Conservation (phyloP, 2,797 vertebrate species). For the Falco columbarius region DNA sequence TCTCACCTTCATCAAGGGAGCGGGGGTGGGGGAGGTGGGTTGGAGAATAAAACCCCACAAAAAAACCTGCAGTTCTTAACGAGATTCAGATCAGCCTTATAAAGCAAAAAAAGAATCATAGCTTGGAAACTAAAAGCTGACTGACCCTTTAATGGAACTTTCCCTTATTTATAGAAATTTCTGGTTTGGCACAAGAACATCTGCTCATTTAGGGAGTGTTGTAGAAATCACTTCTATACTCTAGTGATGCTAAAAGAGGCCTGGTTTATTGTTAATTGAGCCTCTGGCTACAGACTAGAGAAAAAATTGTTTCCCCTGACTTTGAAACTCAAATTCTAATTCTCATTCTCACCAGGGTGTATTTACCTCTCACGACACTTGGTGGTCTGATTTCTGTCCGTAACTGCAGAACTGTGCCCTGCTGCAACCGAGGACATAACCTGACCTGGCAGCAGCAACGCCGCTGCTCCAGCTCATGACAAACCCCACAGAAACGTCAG, state of each 20-base stretch:
- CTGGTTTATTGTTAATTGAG: neutral
- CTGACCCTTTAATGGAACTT: neutral
- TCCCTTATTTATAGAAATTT: neutral
- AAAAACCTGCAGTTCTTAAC: neutral
- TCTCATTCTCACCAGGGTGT: neutral
- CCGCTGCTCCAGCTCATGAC: neutral
- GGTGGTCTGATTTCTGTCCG: rapidly evolving
- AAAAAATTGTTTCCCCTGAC: neutral
- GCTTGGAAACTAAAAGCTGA: neutral
- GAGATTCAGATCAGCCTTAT: neutral
- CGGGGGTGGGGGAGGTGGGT: neutral
- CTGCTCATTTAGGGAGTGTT: neutral
- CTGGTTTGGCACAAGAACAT: neutral
- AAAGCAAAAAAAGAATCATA: neutral
- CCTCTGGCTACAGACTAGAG: neutral
- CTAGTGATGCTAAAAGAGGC: neutral
- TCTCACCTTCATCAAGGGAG: neutral
- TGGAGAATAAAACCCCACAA: neutral
- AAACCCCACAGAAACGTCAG: neutral
- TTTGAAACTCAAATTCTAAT: neutral
- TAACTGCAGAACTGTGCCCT: neutral
- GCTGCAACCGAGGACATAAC: neutral
- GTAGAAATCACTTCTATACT: neutral
- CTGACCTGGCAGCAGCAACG: rapidly evolving
- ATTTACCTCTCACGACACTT: rapidly evolving